Evolutionary conservation across 2,797 vertebrate species (phyloP), one percentile per base, ranked within the genome.

Genomic region (Pteropus rufus): DNA sequence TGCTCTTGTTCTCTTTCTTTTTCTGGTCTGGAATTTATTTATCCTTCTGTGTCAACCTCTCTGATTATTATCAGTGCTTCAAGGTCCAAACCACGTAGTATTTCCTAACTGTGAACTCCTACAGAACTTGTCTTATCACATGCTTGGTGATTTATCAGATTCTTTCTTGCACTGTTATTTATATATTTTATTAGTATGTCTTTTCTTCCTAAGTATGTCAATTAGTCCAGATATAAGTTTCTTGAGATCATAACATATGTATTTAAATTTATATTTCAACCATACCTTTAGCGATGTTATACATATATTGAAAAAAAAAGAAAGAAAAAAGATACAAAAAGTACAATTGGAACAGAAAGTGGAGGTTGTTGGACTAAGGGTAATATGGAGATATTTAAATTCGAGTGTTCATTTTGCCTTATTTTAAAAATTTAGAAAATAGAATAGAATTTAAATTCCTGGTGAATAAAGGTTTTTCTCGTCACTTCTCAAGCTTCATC

Each of bases 191-290:
- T 80, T 77, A 58, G 24, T 52, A 29, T 39, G 10, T 65, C 10
- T 80, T 62, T 93, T 76, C 26, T 72, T 19, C n/a, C 19, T 10
- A 67, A n/a, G 34, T 67, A 60, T 6, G 24, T 62, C 21, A 79
- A 9, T 75, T 91, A 75, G 58, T 91, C 54, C 79, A 92, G 34
- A 56, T 10, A 21, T 69, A 80, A 54, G 0, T 62, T 92, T 93
- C 75, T 81, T 90, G 81, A 65, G 46, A 62, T 93, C 19, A 15
- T 10, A 77, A 31, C n/a, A 62, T 89, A 18, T n/a, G 6, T 77
- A 29, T 87, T 88, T 93, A 91, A 44, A 86, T 89, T 93, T 96
- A 8, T 83, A 79, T 94, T 56, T 9, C 12, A 93, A 14, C 23
- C n/a, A 58, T 15, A 77, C 31, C 2, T 34, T 9, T 58, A 88